Evolutionary conservation across 2,797 vertebrate genomes (phyloP), one percentile per base, ranked within the genome.

Genomic region (Amazona ochrocephala): DNA sequence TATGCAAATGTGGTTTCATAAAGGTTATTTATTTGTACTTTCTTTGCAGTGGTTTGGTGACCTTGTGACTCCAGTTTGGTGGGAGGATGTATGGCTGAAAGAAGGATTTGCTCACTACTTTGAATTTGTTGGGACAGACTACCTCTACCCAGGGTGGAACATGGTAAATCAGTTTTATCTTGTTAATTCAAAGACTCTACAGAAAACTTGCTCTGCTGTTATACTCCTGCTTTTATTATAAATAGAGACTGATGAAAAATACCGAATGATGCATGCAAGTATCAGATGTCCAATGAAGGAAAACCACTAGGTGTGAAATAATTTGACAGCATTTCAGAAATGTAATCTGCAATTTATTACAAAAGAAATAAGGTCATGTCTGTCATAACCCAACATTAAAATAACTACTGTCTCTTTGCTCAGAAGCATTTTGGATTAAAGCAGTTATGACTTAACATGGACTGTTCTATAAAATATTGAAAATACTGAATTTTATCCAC

Each of bases 41-140:
- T 32, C 96, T 92, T 84, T 96, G 47, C 95, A 99, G 99, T 99
- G 99, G 99, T 99, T 99, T 89, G 99, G 99, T 56, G 99, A 99
- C 84, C 98, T 99, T 56, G 99, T 99, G 96, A 99, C 99, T 34
- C 99, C 99, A 1, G 98, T 99, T 47, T 99, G 99, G 99, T 99
- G 99, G 99, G 99, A 99, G 96, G 99, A 99, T 50, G 99, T 99
- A 48, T 99, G 99, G 99, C 79, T 99, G 42, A 99, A 99, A 87
- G 99, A 99, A 97, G 99, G 99, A 8, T 99, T 99, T 81, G 99
- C 99, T 96, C 99, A 99, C 96, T 99, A 98, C 98, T 99, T 99
- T 67, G 99, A 99, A 97, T 99, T 99, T 93, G 98, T 99, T 26
- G 99, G 99, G 48, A 99, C 99, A 11, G 99, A 99, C 97, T 99